Conservation (phyloP, 2,888 invertebrate species). For the Epinotia bilunana region DNA sequence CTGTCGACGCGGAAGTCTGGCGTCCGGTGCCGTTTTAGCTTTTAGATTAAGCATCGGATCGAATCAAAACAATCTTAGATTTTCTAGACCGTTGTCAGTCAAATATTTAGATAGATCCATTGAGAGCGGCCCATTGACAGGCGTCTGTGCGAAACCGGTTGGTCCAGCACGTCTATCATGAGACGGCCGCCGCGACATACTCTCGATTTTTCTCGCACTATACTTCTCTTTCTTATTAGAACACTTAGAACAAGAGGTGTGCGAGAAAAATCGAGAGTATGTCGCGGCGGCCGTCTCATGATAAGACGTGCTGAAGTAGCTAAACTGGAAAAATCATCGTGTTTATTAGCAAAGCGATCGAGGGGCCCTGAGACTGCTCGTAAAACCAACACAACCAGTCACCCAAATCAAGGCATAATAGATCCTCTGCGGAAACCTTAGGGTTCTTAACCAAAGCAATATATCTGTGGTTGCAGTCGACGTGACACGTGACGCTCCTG, state of each 20-base stretch:
- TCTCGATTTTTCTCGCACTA: too few relatives aligned
- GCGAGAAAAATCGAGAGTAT: too few relatives aligned
- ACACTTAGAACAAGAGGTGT: too few relatives aligned
- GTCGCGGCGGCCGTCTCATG: too few relatives aligned
- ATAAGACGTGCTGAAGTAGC: too few relatives aligned
- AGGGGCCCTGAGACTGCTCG: slow-evolving; percentile 28
- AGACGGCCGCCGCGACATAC: too few relatives aligned
- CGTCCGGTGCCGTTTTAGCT: slow-evolving; percentile 1
- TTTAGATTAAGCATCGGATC: background rate
- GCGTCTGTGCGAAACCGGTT: slow-evolving; percentile 79
- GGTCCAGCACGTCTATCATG: too few relatives aligned
- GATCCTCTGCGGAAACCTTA: background rate
- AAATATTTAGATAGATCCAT: slow-evolving; percentile 49
- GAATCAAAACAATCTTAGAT: background rate
- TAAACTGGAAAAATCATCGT: slow-evolving; percentile 72
- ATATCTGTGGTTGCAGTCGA: background rate
- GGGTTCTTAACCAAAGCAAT: background rate
- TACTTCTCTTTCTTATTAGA: too few relatives aligned
- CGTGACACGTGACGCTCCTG: slow-evolving; percentile 34
- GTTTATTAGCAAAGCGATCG: slow-evolving; percentile 47
- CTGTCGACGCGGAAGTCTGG: slow-evolving; percentile 51
- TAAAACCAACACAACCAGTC: background rate
- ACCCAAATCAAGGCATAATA: background rate
- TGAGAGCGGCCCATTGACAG: slow-evolving; percentile 65
- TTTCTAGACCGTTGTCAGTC: slow-evolving; percentile 15